These are phyloP conservation scores for Basileuterus tristriatus DNA, from an alignment of 2,797 vertebrate species.

Conservation along the genomic window DNA sequence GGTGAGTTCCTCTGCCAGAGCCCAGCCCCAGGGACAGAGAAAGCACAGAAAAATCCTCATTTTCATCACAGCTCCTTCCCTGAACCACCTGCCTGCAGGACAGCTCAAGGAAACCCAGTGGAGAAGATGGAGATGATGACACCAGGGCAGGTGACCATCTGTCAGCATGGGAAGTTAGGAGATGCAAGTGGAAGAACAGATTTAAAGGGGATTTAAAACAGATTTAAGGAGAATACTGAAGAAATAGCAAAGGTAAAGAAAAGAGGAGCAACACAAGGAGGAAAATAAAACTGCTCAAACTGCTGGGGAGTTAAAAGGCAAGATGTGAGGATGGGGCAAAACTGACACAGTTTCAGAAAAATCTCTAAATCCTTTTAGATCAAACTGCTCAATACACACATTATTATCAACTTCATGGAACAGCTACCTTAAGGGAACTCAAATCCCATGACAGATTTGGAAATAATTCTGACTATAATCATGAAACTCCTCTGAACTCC, in stretches of 20 bases:
- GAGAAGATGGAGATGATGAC: background rate
- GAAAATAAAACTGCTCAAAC: background rate
- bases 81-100: background rate
- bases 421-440: conserved; percentile 18
- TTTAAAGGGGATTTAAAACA: background rate
- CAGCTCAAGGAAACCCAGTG: background rate
- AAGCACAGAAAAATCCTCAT: background rate
- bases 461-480: background rate
- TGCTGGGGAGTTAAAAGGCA: background rate
- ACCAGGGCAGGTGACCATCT: background rate
- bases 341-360: background rate
- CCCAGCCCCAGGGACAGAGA: background rate
- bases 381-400: background rate
- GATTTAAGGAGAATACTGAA: background rate
- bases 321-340: background rate
- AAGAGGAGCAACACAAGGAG: background rate
- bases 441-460: background rate
- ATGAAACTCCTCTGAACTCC: background rate
- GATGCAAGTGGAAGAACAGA: background rate
- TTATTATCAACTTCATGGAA: background rate
- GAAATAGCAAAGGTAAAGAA: background rate
- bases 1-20: background rate
- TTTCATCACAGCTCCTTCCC: background rate
- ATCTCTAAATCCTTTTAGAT: background rate
- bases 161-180: background rate